phyloP scores from a whole-genome alignment of 2,888 invertebrate species.

The Dendrolimus pini region DNA sequence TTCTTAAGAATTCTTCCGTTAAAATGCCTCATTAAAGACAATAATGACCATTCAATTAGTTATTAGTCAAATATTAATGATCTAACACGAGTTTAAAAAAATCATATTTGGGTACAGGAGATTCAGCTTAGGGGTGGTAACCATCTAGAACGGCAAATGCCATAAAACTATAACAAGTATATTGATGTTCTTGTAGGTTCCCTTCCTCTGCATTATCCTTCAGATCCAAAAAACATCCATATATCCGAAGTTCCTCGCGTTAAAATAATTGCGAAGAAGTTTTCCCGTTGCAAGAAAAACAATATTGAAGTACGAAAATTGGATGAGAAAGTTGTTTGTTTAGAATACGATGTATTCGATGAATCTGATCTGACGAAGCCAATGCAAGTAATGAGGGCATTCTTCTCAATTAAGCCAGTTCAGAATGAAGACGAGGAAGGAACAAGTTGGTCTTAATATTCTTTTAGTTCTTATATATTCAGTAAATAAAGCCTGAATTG shows the following conservation, averaged over 20 bases:
- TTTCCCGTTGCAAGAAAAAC: conserved; percentile 41
- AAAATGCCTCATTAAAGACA: too few species aligned
- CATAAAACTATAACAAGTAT: too few species aligned
- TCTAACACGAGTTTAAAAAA: too few species aligned
- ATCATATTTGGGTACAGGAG: too few species aligned
- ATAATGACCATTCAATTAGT: too few species aligned
- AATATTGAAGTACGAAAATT: conserved; percentile 49
- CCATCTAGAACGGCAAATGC: too few species aligned
- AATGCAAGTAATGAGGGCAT: conserved; percentile 47
- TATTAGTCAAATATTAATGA: too few species aligned
- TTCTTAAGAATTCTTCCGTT: too few species aligned
- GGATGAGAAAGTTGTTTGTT: conserved; percentile 57
- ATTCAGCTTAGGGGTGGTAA: too few species aligned
- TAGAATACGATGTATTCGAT: conserved; percentile 55
- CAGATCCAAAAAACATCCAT: conserved; percentile 23
- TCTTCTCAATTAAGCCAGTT: conserved; percentile 44
- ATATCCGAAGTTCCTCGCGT: conserved; percentile 47
- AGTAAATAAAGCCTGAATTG: too few species aligned
- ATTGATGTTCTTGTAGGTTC: background rate
- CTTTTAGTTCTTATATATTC: background rate
- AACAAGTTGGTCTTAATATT: conserved; percentile 10
- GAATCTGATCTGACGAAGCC: conserved; percentile 19
- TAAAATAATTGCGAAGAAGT: conserved; percentile 55
- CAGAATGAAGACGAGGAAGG: conserved; percentile 7
- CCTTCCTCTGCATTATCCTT: background rate